phyloP scores from a whole-genome alignment of 2,113 vertebrate genomes.

The Myiozetetes cayanensis region DNA sequence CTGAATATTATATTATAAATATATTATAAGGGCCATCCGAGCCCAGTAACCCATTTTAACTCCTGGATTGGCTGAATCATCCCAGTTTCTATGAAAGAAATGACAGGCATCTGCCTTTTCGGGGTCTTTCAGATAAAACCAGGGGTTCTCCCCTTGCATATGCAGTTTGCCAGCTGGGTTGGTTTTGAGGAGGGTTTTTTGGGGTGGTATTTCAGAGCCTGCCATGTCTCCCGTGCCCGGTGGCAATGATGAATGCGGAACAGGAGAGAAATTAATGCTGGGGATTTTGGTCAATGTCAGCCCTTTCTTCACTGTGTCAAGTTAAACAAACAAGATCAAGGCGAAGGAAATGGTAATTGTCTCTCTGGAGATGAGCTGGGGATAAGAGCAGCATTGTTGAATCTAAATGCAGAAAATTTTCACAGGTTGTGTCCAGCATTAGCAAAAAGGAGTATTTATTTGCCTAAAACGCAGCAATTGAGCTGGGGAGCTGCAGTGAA shows the following conservation, averaged over 20 bases:
- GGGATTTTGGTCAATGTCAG: conserved; percentile 95
- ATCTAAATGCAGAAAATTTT: conserved; percentile 81
- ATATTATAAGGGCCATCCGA: neutral
- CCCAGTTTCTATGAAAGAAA: neutral
- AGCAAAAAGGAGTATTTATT: conserved; percentile 68
- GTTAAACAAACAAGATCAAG: conserved; percentile 99
- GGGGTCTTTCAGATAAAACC: neutral
- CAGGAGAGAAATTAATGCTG: conserved; percentile 98
- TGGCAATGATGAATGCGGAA: conserved; percentile 98
- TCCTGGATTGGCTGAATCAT: neutral
- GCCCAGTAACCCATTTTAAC: neutral
- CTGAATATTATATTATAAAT: neutral
- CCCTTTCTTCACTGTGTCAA: conserved; percentile 98
- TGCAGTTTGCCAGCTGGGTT: conserved; percentile 37
- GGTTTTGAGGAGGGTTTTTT: conserved; percentile 42
- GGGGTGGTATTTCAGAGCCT: conserved; percentile 74
- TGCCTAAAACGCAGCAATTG: conserved; percentile 21
- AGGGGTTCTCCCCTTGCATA: neutral
- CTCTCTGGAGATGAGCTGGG: conserved; percentile 88
- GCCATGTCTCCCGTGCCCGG: conserved; percentile 74
- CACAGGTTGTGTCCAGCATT: conserved; percentile 76
- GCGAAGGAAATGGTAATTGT: conserved; percentile 92
- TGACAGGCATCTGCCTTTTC: neutral
- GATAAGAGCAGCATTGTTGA: conserved; percentile 78
- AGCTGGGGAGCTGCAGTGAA: conserved; percentile 34